Base-by-base conservation (phyloP, 2,113 vertebrate genomes). In the Mus pahari region DNA sequence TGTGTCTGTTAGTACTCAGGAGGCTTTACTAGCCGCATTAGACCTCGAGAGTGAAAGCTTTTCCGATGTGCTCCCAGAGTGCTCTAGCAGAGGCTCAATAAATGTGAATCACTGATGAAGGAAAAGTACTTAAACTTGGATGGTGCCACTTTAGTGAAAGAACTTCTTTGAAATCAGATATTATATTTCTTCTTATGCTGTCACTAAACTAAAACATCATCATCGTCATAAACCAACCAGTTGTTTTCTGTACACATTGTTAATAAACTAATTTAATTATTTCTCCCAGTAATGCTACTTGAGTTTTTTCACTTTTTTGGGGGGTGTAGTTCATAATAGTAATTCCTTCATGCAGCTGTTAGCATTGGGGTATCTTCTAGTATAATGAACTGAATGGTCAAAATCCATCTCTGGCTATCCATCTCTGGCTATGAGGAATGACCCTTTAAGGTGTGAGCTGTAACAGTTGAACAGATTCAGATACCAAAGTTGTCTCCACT, bases 81-180 rank as follows among this genome's bases (percentile, higher is more conserved):
- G 8, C 82, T 70, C 62, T 64, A 73, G 19, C 45, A 55, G 45
- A 89, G 94, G 83, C 58, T 97, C 97, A 50, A 68, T 81, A 91
- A 90, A 70, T 64, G 90, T 95, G 94, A 95, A 92, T 94, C 81
- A 90, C 10, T 96, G 93, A 95, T 96, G 84, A 95, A 92, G 77
- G 58, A 83, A 94, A 96, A 89, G 39, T 94, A 92, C 70, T 95
- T 97, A 92, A 83, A 92, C 45, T 90, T 86, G 31, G 55, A 79
- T 97, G 45, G 71, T 86, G 77, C 45, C 66, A 68, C 95, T 94
- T 97, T 77, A 68, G 48, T 70, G 90, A 92, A 95, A 96, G 26
- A 50, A 88, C 86, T 93, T 86, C 22, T 96, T 94, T 92, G 24
- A 91, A 96, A 89, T 89, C 31, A 90, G 16, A 45, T 50, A n/a